These are phyloP conservation scores for Rhadinocentrus ornatus DNA, from an alignment of 2,797 vertebrate genomes.

Conservation along the genomic window DNA sequence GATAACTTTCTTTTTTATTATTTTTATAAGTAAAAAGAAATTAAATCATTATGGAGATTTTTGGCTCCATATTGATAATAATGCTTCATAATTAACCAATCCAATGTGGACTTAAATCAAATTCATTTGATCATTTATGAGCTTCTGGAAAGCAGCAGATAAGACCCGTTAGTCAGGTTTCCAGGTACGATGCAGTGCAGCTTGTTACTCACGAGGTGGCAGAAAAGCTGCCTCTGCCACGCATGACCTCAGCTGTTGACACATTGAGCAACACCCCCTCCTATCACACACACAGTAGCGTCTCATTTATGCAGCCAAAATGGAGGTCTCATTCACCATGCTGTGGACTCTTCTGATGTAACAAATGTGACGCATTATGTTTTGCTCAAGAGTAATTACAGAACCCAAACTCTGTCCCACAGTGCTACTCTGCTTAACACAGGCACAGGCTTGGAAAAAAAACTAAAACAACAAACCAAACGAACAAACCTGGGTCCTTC, in stretches of 20 bases:
- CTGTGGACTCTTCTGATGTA: conserved; percentile 20
- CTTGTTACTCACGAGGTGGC: conserved; percentile 57
- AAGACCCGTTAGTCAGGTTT: not conserved
- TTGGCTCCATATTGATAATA: not conserved
- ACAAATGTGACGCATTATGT: not conserved
- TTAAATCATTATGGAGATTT: not conserved
- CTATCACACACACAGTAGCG: not conserved
- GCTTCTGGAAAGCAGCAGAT: not conserved
- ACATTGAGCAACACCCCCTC: conserved; percentile 18
- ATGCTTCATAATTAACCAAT: not conserved
- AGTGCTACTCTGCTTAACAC: conserved; percentile 6
- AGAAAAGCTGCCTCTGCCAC: conserved; percentile 46
- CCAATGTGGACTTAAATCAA: not conserved
- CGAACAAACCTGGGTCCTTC: too few relatives aligned
- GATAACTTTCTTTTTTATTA: too few relatives aligned
- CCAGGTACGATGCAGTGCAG: conserved; percentile 39
- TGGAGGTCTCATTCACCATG: conserved; percentile 46
- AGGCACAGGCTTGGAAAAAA: not conserved
- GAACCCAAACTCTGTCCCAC: conserved; percentile 5
- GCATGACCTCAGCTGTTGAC: conserved; percentile 27
- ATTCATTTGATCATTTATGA: not conserved
- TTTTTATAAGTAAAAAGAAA: too few relatives aligned
- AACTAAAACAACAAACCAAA: not conserved
- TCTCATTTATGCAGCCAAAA: conserved; percentile 50
- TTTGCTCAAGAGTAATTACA: not conserved